Conservation (phyloP, 2,888 invertebrate species). For the Apomyelois bistriatella region DNA sequence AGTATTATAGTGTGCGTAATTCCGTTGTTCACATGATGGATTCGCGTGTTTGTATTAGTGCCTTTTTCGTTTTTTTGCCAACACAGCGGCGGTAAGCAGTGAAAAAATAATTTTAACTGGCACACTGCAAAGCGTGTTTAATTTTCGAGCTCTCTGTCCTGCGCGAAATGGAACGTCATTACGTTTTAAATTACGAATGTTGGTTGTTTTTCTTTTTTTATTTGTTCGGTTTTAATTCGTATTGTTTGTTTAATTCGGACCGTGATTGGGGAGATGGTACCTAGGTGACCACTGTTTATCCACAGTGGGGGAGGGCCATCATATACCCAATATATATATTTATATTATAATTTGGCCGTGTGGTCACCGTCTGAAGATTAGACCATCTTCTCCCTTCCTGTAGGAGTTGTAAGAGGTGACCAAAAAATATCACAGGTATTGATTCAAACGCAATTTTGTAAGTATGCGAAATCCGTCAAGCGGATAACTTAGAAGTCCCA, state of each 20-base stretch:
- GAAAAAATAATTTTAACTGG: conserved; percentile 79
- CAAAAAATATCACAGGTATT: no score
- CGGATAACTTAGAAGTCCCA: no score
- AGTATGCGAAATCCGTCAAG: no score
- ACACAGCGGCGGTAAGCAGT: conserved; percentile 64
- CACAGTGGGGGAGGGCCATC: no score
- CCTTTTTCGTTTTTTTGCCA: conserved; percentile 69
- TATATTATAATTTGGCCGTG: no score
- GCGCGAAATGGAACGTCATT: conserved; percentile 76
- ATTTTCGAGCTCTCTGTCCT: conserved; percentile 77
- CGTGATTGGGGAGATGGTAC: conserved; percentile 24
- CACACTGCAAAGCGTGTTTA: conserved; percentile 74
- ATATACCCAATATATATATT: no score
- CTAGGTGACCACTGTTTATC: conserved; percentile 8
- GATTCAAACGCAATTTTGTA: no score
- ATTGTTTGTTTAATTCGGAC: conserved; percentile 60
- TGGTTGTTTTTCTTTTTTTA: conserved; percentile 57
- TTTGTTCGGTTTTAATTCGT: conserved; percentile 65
- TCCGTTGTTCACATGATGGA: conserved; percentile 71
- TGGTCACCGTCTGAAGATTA: no score
- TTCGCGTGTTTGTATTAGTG: conserved; percentile 70
- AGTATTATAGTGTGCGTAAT: conserved; percentile 48
- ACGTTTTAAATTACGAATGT: conserved; percentile 76
- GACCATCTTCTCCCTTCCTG: no score
- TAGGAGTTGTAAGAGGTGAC: no score